These are phyloP conservation scores for Plestiodon gilberti DNA, from an alignment of 2,113 vertebrate species.

Conservation along the genomic window DNA sequence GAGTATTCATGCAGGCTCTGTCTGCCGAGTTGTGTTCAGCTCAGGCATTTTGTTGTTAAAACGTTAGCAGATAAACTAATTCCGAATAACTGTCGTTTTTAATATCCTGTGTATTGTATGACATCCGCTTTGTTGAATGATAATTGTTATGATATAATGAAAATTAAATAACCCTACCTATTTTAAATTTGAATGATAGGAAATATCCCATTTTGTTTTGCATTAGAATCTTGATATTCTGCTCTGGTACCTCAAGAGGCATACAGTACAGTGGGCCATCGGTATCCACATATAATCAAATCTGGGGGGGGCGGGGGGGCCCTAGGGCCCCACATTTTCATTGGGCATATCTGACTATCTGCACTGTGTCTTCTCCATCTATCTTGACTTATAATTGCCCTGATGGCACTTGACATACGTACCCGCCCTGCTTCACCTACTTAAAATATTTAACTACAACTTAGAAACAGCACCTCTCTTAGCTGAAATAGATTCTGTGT, in stretches of 20 bases:
- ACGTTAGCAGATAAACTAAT: not conserved
- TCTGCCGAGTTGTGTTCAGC: not conserved
- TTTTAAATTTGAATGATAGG: too few relatives aligned
- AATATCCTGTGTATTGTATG: not conserved
- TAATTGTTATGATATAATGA: not conserved
- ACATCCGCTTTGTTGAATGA: not conserved
- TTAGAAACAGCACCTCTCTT: not conserved
- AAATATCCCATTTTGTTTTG: too few relatives aligned
- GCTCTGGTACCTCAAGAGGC: not conserved
- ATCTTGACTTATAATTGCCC: not conserved
- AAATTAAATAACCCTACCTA: not conserved
- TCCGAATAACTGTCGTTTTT: slow-evolving; percentile 11
- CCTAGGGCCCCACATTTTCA: not conserved
- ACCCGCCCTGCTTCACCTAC: not conserved
- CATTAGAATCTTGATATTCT: too few relatives aligned
- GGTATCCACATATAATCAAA: too few relatives aligned
- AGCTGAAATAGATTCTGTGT: not conserved
- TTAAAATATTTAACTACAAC: not conserved
- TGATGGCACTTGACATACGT: not conserved
- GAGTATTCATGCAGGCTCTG: slow-evolving; percentile 5
- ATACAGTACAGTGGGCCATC: too few relatives aligned
- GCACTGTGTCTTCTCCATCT: too few relatives aligned
- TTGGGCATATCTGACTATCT: not conserved
- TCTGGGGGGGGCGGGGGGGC: too few relatives aligned
- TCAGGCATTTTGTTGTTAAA: slow-evolving; percentile 35